These are phyloP conservation scores for Euura lappo DNA, from an alignment of 1,140 invertebrate species.

Conservation along the genomic window DNA sequence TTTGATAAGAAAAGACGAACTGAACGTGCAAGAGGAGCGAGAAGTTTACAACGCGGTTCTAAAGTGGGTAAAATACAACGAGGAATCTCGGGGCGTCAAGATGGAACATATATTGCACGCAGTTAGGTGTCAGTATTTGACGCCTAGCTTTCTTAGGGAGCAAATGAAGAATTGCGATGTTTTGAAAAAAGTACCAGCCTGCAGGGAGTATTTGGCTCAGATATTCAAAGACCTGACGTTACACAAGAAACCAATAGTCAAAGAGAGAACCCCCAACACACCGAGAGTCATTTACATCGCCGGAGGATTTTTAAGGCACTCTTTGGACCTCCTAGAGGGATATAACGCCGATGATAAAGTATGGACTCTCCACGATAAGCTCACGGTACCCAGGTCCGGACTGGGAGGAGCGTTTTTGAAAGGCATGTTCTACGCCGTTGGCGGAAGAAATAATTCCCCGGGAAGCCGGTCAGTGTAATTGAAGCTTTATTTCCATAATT, in stretches of 20 bases:
- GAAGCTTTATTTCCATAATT: too few species aligned
- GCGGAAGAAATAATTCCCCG: slow-evolving; percentile 87
- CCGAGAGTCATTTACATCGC: slow-evolving; percentile 88
- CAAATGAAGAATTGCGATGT: slow-evolving; percentile 91
- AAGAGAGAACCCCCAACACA: slow-evolving; percentile 84
- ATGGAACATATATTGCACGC: slow-evolving; percentile 87
- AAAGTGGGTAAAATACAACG: slow-evolving; percentile 89
- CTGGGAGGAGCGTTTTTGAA: slow-evolving; percentile 86
- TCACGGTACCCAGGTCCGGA: slow-evolving; percentile 85
- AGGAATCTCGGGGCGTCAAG: slow-evolving; percentile 80
- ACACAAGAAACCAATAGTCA: slow-evolving; percentile 81
- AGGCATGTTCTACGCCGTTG: slow-evolving; percentile 88
- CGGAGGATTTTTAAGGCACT: slow-evolving; percentile 87
- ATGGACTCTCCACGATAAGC: slow-evolving; percentile 79
- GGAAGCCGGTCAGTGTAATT: slow-evolving; percentile 71
- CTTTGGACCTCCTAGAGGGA: slow-evolving; percentile 84
- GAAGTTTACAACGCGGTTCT: slow-evolving; percentile 92
- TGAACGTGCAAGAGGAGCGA: slow-evolving; percentile 88
- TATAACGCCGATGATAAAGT: slow-evolving; percentile 85
- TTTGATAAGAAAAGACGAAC: slow-evolving; percentile 83
- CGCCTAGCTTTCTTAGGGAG: slow-evolving; percentile 86
- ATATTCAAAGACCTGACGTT: slow-evolving; percentile 89
- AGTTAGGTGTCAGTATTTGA: slow-evolving; percentile 88
- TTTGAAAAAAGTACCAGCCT: slow-evolving; percentile 86
- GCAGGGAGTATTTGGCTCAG: slow-evolving; percentile 85